Percentiles rank a stretch among this genome's conserved stretches.
phyloP scores from a whole-genome alignment of 2,888 invertebrate species.

The Onchidella celtica region DNA sequence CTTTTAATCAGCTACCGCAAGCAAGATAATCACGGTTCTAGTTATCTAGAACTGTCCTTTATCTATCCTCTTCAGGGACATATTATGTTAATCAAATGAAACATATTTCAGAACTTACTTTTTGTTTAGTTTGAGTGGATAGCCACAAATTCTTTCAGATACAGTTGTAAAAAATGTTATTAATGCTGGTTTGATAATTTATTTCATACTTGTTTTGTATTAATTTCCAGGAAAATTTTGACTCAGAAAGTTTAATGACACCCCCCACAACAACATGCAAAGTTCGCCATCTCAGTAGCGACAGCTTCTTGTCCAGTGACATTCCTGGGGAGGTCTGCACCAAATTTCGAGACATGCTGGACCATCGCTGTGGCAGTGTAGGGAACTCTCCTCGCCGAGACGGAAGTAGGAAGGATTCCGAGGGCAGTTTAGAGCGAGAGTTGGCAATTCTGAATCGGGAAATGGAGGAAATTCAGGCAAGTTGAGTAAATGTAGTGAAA shows the following conservation, averaged over 20 bases:
- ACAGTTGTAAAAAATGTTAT: too few relatives aligned
- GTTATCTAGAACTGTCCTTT: too few relatives aligned
- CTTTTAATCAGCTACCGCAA: too few relatives aligned
- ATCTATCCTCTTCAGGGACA: too few relatives aligned
- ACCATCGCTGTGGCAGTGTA: conserved; percentile 65
- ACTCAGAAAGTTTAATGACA: conserved; percentile 67
- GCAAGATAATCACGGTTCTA: too few relatives aligned
- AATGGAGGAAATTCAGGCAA: conserved; percentile 83
- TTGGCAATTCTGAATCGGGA: conserved; percentile 83
- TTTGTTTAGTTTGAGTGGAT: too few relatives aligned
- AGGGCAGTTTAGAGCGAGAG: conserved; percentile 82
- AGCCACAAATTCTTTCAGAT: too few relatives aligned
- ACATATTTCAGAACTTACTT: too few relatives aligned
- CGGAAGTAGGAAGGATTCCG: conserved; percentile 68
- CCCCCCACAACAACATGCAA: conserved; percentile 59
- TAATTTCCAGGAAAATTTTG: conserved; percentile 69
- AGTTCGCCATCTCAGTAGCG: conserved; percentile 77
- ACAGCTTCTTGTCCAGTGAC: conserved; percentile 74
- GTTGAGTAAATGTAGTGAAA: conserved; percentile 78
- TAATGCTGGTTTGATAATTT: too few relatives aligned
- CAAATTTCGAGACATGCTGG: conserved; percentile 74
- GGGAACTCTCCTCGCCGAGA: conserved; percentile 57
- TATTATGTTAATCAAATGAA: too few relatives aligned
- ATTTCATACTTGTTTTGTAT: too few relatives aligned
- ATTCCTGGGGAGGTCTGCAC: conserved; percentile 72